Conservation (phyloP, 1,140 invertebrate genomes). For the Pseudomyrmex concolor region DNA sequence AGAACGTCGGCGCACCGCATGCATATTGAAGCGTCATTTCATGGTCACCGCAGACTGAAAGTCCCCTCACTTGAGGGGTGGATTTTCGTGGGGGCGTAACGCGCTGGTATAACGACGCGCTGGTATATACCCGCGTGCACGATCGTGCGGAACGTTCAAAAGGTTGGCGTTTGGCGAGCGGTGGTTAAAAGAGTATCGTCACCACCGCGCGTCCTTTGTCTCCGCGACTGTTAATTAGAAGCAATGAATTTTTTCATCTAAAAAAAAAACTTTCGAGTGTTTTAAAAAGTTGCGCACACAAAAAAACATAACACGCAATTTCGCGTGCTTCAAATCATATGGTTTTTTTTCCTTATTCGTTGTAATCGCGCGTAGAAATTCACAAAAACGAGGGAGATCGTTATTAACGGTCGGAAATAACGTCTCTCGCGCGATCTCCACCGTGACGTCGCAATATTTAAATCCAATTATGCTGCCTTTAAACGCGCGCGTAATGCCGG, state of each 20-base stretch:
- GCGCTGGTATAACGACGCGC: conserved; percentile 35
- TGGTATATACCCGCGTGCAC: not conserved
- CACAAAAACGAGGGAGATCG: not conserved
- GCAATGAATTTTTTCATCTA: not conserved
- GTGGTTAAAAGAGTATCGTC: conserved; percentile 1
- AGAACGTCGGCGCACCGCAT: conserved; percentile 71
- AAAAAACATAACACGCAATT: not conserved
- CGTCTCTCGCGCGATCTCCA: not conserved
- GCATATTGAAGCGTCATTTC: conserved; percentile 79
- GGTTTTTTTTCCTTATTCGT: not conserved
- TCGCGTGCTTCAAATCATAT: not conserved
- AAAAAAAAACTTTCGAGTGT: too few relatives aligned
- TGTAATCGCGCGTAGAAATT: not conserved
- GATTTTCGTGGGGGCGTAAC: conserved; percentile 16
- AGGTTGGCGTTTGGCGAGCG: conserved; percentile 41
- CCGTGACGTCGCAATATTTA: conserved; percentile 61
- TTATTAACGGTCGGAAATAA: not conserved
- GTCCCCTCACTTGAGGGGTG: conserved; percentile 56
- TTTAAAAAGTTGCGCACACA: too few relatives aligned
- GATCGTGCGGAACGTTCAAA: conserved; percentile 43
- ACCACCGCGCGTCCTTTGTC: not conserved
- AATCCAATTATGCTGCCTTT: conserved; percentile 67
- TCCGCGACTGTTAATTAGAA: not conserved
- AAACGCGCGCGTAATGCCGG: conserved; percentile 19
- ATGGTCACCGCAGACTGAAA: conserved; percentile 75